phyloP scores from a whole-genome alignment of 2,797 vertebrate genomes.

The Leptodactylus fallax region DNA sequence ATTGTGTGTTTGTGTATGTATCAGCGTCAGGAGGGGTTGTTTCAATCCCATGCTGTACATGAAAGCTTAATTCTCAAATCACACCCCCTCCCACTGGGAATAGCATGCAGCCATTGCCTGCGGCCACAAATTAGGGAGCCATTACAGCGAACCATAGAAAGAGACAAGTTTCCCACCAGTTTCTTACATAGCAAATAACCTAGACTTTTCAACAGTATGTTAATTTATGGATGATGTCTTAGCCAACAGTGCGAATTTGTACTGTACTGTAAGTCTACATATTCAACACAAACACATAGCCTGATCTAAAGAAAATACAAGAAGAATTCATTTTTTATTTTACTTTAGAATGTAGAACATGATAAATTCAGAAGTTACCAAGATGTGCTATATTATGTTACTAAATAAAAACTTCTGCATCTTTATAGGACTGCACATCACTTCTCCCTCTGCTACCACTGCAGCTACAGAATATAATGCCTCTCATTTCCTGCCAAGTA shows the following conservation, averaged over 20 bases:
- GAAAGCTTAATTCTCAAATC: conserved; percentile 41
- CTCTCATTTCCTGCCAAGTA: too few species aligned
- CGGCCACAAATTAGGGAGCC: conserved; percentile 55
- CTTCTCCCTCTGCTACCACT: too few species aligned
- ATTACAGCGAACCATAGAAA: conserved; percentile 42
- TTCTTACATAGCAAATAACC: conserved; percentile 51
- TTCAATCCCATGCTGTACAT: conserved; percentile 38
- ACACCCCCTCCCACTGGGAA: conserved; percentile 57
- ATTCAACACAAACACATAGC: background rate
- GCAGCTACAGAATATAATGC: too few species aligned
- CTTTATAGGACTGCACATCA: too few species aligned
- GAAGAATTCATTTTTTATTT: background rate
- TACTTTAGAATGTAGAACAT: too few species aligned
- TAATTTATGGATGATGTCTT: background rate
- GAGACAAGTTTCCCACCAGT: conserved; percentile 56
- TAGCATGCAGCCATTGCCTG: conserved; percentile 44
- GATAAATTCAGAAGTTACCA: too few species aligned
- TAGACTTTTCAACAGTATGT: background rate
- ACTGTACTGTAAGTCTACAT: too few species aligned
- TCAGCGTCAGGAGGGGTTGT: conserved; percentile 28
- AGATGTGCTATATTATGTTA: too few species aligned
- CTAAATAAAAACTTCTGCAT: too few species aligned
- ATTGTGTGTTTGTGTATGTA: conserved; percentile 36
- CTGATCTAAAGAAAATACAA: background rate
- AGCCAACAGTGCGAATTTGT: too few species aligned